Conservation (phyloP, 2,888 invertebrate species). For the Eumacrocentrus americanus region DNA sequence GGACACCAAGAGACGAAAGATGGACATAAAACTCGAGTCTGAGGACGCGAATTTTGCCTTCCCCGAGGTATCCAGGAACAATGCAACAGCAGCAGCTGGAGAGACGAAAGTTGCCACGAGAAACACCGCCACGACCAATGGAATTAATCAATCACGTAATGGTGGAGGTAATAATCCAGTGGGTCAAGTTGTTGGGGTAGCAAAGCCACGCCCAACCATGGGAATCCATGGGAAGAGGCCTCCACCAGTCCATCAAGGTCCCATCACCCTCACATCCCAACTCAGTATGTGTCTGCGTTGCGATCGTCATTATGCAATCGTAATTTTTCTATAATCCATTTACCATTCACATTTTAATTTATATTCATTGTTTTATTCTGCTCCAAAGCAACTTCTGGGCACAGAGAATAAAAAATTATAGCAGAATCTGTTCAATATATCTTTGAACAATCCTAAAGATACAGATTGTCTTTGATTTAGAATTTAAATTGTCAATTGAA, state of each 20-base stretch:
- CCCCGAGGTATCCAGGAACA: slow-evolving; percentile 62
- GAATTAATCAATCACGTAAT: slow-evolving; percentile 24
- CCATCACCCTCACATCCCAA: slow-evolving; percentile 73
- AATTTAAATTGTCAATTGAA: too few species aligned
- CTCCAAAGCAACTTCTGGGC: too few species aligned
- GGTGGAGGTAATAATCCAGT: slow-evolving; percentile 56
- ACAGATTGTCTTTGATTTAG: too few species aligned
- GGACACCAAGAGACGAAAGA: slow-evolving; percentile 68
- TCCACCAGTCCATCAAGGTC: slow-evolving; percentile 67
- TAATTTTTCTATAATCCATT: slow-evolving; percentile 26
- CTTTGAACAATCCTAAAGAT: too few species aligned
- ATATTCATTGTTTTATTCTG: background rate
- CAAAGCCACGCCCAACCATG: slow-evolving; percentile 65
- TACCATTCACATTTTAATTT: slow-evolving; percentile 20
- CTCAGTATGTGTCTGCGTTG: slow-evolving; percentile 65
- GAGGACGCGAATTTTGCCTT: slow-evolving; percentile 76
- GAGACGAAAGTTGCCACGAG: slow-evolving; percentile 52
- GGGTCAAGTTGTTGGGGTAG: slow-evolving; percentile 64
- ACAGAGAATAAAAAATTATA: too few species aligned
- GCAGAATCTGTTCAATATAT: too few species aligned
- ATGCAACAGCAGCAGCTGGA: slow-evolving; percentile 17
- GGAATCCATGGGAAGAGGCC: slow-evolving; percentile 65
- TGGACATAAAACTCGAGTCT: slow-evolving; percentile 75
- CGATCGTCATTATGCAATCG: slow-evolving; percentile 62
- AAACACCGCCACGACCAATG: slow-evolving; percentile 56